Evolutionary conservation across 2,888 invertebrate genomes (phyloP).

Genomic region (Adelphocoris suturalis): DNA sequence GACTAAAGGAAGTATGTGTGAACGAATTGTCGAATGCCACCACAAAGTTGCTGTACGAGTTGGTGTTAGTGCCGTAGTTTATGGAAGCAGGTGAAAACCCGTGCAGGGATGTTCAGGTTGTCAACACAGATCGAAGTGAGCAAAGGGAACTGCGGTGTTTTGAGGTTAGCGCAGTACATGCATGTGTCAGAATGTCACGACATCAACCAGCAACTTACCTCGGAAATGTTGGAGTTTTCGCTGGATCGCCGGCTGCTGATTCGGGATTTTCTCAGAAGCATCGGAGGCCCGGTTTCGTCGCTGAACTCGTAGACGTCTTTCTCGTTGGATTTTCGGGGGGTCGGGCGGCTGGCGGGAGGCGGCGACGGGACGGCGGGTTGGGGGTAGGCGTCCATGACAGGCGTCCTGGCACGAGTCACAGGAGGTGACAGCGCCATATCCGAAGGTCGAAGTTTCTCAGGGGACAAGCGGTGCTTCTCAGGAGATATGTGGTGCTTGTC

Average conservation of each 20-base stretch:
- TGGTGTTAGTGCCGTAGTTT: too few species aligned
- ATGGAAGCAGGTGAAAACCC: background rate
- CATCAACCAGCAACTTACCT: slow-evolving; percentile 59
- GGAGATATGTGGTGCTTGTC: background rate
- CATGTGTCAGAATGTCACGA: slow-evolving; percentile 5
- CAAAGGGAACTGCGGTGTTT: background rate
- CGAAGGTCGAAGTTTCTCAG: background rate
- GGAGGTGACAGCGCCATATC: background rate
- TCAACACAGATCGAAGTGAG: background rate
- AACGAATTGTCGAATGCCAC: too few species aligned
- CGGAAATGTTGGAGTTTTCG: slow-evolving; percentile 75
- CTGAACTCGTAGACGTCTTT: slow-evolving; percentile 81
- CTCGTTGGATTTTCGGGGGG: slow-evolving; percentile 41
- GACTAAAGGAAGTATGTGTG: too few species aligned
- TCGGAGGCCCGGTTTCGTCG: slow-evolving; percentile 77
- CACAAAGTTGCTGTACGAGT: too few species aligned
- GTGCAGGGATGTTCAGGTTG: background rate
- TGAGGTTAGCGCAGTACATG: slow-evolving; percentile 24
- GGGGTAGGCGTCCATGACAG: background rate
- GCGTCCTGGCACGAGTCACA: background rate
- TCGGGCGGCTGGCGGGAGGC: background rate
- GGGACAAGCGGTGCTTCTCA: background rate
- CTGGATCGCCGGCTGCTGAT: slow-evolving; percentile 76
- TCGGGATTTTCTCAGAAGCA: slow-evolving; percentile 76
- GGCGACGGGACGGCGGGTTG: background rate